A percentile compares a stretch with the other conserved stretches of the same genome.
phyloP scores from a whole-genome alignment of 2,888 invertebrate species.

The Podabrus alpinus region DNA sequence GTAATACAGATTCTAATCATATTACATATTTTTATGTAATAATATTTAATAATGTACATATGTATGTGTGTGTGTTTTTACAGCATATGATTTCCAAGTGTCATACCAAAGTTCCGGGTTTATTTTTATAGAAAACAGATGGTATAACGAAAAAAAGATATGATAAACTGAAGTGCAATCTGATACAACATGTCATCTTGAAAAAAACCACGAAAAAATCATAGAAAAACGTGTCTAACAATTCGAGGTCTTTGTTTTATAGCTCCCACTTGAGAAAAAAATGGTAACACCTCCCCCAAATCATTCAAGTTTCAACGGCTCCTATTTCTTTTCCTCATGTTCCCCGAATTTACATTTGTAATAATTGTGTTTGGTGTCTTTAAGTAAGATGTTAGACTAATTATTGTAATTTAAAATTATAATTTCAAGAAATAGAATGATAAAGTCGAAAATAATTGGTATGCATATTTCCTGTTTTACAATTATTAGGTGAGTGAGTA shows the following conservation, averaged over 20 bases:
- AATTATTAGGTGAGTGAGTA: not conserved
- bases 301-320: not conserved
- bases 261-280: not conserved
- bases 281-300: not conserved
- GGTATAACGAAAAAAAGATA: not conserved
- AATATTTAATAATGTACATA: not conserved
- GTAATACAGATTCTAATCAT: not conserved
- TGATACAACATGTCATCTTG: not conserved
- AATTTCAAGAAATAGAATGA: not conserved
- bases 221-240: not conserved
- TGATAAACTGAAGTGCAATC: not conserved
- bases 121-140: not conserved
- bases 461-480: constrained; percentile 2
- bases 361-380: not conserved
- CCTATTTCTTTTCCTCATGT: not conserved
- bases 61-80: not conserved
- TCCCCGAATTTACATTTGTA: not conserved
- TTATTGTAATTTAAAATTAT: not conserved
- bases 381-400: not conserved
- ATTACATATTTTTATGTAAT: not conserved
- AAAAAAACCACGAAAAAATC: not conserved
- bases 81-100: not conserved
- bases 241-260: not conserved
- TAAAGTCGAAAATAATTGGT: not conserved
- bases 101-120: not conserved